Evolutionary conservation across 2,113 vertebrate species (phyloP).

Genomic region (Myiozetetes cayanensis): DNA sequence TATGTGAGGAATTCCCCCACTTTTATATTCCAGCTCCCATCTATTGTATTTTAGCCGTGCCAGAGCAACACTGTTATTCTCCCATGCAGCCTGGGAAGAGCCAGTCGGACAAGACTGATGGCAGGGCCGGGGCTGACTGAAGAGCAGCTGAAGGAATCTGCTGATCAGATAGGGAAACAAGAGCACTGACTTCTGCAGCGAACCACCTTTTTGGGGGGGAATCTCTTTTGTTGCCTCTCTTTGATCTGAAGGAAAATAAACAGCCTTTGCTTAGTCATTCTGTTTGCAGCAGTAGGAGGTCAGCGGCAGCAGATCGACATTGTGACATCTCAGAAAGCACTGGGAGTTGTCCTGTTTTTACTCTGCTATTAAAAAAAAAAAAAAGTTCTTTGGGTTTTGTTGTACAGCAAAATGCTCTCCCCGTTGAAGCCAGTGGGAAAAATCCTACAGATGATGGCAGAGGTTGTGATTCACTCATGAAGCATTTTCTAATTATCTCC

Average conservation of each 20-base stretch:
- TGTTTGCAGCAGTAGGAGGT: constrained; percentile 21
- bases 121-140: constrained; percentile 50
- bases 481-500: background rate
- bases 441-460: background rate
- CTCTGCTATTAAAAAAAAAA: background rate
- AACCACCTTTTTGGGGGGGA: constrained; percentile 40
- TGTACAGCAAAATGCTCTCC: background rate
- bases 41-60: constrained; percentile 62
- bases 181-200: constrained; percentile 56
- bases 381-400: background rate
- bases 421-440: background rate
- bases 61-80: constrained; percentile 73
- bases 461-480: background rate
- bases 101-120: constrained; percentile 85
- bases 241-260: constrained; percentile 58
- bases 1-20: constrained; percentile 80
- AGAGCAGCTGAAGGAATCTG: constrained; percentile 69
- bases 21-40: constrained; percentile 58
- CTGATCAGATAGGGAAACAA: constrained; percentile 83
- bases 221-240: constrained; percentile 46
- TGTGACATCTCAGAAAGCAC: background rate
- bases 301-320: background rate
- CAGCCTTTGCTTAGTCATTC: constrained; percentile 25
- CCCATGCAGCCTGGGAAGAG: constrained; percentile 79
- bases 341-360: background rate